A percentile compares a stretch with the other conserved stretches of the same genome.
Conservation (phyloP, 1,140 invertebrate genomes). For the Euwallacea fornicatus region DNA sequence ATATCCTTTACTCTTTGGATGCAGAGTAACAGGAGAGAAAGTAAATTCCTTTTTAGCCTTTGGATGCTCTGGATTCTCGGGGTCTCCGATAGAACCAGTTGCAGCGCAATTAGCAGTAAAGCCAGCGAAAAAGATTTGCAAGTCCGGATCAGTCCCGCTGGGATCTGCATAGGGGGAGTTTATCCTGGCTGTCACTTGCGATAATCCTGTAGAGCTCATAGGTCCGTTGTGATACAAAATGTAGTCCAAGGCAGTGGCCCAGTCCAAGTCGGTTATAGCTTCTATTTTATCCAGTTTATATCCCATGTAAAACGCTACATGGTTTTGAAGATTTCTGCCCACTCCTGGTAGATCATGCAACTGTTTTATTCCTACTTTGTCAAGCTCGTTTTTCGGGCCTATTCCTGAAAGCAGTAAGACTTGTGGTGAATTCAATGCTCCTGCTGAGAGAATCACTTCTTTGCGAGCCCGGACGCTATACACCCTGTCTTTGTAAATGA, state of each 20-base stretch:
- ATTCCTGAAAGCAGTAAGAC: conserved; percentile 63
- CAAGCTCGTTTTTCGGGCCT: conserved; percentile 58
- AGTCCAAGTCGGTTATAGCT: conserved; percentile 63
- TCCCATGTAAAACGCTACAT: conserved; percentile 63
- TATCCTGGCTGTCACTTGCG: conserved; percentile 58
- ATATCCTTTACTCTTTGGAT: conserved; percentile 77
- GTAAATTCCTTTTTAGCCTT: conserved; percentile 58
- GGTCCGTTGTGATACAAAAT: conserved; percentile 62
- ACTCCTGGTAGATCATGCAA: conserved; percentile 73
- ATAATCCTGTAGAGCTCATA: conserved; percentile 60
- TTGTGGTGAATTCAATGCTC: conserved; percentile 62
- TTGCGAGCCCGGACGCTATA: conserved; percentile 52
- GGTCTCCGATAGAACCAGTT: conserved; percentile 57
- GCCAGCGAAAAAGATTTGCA: conserved; percentile 71
- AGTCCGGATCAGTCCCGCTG: conserved; percentile 60
- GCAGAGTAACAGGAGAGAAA: conserved; percentile 70
- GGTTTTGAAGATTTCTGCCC: conserved; percentile 75
- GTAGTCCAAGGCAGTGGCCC: conserved; percentile 63
- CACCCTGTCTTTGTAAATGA: conserved; percentile 53
- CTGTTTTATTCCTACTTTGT: conserved; percentile 55
- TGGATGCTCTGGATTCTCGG: conserved; percentile 51
- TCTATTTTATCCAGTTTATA: conserved; percentile 58
- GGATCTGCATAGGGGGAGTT: conserved; percentile 61
- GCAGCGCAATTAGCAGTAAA: conserved; percentile 64
- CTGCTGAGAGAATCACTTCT: conserved; percentile 63